Evolutionary conservation across 2,797 vertebrate species (phyloP), one percentile per base, ranked within the genome.

Genomic region (Rhinoraja longicauda): DNA sequence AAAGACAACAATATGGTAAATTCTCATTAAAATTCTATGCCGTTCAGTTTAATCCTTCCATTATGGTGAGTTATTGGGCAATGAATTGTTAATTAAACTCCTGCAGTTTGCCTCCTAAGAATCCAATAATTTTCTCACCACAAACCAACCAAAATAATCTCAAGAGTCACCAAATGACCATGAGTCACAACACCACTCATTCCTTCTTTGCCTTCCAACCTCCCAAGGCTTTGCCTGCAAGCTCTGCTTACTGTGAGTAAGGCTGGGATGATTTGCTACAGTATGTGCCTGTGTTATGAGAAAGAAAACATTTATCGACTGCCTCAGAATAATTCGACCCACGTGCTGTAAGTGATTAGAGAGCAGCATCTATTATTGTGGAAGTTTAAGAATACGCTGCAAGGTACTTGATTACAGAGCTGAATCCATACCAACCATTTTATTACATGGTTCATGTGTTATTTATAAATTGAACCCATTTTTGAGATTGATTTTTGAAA

Each of bases 361-460:
- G 36, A 75, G 70, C 90, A 53, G 24, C 39, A 75, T 92, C 70
- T 90, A 57, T 75, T 75, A 72, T 57, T 92, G 21, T 73, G 72
- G 39, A 75, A 92, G 70, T 70, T 75, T 67, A 92, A 53, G 72
- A 10, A 72, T n/a, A 45, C 39, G 26, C 67, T 91, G 36, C 19
- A 19, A 32, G 62, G 62, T 19, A 67, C 70, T 75, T 75, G 24
- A 24, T 57, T 53, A 73, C 39, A 92, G 39, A 92, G 90, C 29
- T 92, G 64, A 75, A 92, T 53, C 67, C 70, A 45, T 26, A 62
- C 45, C 90, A 64, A 64, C 82, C 82, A 86, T 86, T 86, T 70
- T 70, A 53, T 53, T 53, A 53, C 70, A 24, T 73, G 70, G 17
- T 73, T 24, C 70, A 73, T 19, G 19, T 73, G 21, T 73, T 21